phyloP scores from a whole-genome alignment of 2,888 invertebrate genomes.

The Azorinus chamasolen region DNA sequence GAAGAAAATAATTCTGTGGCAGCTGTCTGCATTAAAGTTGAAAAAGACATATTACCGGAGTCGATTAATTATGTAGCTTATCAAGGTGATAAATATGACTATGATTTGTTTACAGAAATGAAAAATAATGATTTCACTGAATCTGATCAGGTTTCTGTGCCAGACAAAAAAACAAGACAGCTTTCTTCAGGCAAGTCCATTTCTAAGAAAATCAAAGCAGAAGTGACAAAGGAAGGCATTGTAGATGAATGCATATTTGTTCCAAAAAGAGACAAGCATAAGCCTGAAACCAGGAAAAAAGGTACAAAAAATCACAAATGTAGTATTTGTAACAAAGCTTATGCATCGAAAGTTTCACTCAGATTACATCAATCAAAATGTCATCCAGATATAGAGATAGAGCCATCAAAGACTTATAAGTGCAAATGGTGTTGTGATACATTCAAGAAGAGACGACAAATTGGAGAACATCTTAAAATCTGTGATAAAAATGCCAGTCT shows the following conservation, averaged over 20 bases:
- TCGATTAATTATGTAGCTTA: neutral
- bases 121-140: neutral
- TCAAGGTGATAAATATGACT: neutral
- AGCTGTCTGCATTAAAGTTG: neutral
- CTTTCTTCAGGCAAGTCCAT: too few species aligned
- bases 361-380: neutral
- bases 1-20: neutral
- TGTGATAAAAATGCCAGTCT: slow-evolving; percentile 42
- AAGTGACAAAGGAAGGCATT: too few species aligned
- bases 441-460: neutral
- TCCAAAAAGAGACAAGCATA: neutral
- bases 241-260: too few species aligned
- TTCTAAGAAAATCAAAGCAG: too few species aligned
- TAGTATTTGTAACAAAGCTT: slow-evolving; percentile 20
- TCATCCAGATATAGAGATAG: neutral
- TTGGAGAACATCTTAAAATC: slow-evolving; percentile 12
- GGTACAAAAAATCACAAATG: slow-evolving; percentile 8
- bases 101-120: neutral
- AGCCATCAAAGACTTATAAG: neutral
- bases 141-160: neutral
- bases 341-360: slow-evolving; percentile 6
- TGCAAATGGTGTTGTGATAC: slow-evolving; percentile 44
- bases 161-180: too few species aligned
- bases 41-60: neutral
- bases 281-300: neutral